A percentile compares a stretch with the other conserved stretches of the same genome.
Conservation (phyloP, 2,113 vertebrate species). For the Gnathonemus longibarbis region DNA sequence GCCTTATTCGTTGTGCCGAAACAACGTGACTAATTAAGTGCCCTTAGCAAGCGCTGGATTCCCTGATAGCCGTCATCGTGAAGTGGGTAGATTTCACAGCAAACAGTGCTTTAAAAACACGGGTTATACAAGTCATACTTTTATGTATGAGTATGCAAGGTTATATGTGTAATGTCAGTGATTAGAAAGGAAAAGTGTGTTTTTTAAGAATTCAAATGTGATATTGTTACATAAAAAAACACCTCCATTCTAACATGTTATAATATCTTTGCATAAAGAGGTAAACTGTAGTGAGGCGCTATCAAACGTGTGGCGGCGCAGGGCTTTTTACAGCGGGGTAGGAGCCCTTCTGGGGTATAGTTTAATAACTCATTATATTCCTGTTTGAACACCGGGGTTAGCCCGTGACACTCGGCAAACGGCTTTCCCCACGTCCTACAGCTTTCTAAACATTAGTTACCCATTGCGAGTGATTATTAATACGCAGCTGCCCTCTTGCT, state of each 20-base stretch:
- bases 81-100: not conserved
- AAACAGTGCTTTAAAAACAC: not conserved
- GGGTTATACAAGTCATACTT: not conserved
- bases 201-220: not conserved
- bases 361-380: not conserved
- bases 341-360: not conserved
- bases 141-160: not conserved
- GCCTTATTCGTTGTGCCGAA: not conserved
- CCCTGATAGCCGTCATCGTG: not conserved
- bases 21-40: conserved; percentile 7
- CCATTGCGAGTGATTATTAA: conserved; percentile 4
- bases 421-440: not conserved
- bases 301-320: not conserved
- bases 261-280: not conserved
- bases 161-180: not conserved
- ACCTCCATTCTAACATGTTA: not conserved
- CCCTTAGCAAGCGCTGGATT: not conserved
- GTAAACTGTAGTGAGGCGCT: not conserved
- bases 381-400: not conserved
- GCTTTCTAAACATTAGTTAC: not conserved
- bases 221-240: not conserved
- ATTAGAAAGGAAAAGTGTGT: not conserved
- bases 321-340: not conserved
- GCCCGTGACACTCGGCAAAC: not conserved
- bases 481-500: not conserved